A percentile compares a stretch with the other conserved stretches of the same genome.
Conservation (phyloP, 1,140 invertebrate species). For the Micrasema minimum region DNA sequence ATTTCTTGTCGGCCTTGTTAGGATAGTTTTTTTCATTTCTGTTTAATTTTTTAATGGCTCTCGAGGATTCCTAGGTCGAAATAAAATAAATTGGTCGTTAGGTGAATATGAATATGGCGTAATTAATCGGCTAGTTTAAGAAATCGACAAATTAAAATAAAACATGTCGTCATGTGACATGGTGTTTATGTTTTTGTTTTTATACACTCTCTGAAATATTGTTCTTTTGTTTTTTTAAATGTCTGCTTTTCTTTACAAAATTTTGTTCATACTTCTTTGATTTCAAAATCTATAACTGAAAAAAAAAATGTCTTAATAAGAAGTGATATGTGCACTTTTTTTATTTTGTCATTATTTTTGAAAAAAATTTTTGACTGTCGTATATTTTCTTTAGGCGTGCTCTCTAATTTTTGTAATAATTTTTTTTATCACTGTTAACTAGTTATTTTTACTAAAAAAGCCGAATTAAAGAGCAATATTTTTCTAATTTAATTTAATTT, state of each 20-base stretch:
- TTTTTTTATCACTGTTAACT: too few relatives aligned
- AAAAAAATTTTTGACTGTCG: neutral
- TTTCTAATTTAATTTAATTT: too few relatives aligned
- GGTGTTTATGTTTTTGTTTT: constrained; percentile 33
- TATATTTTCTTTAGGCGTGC: too few relatives aligned
- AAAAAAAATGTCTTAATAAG: neutral
- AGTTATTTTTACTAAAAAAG: too few relatives aligned
- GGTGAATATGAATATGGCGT: constrained; percentile 31
- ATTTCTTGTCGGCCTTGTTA: constrained; percentile 27
- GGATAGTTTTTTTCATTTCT: constrained; percentile 24
- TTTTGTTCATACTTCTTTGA: neutral
- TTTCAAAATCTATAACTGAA: neutral
- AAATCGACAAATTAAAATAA: constrained; percentile 40
- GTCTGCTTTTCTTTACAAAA: neutral
- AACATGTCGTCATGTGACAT: constrained; percentile 28
- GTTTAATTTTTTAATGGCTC: constrained; percentile 32
- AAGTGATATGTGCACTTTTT: neutral
- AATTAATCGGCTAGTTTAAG: constrained; percentile 36
- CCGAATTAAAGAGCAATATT: too few relatives aligned
- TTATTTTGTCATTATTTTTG: neutral
- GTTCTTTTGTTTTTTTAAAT: neutral
- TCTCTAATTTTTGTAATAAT: too few relatives aligned
- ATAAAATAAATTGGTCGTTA: constrained; percentile 39
- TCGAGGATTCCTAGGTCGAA: constrained; percentile 37
- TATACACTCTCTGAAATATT: neutral